These are phyloP conservation scores for Pomacea canaliculata DNA, from an alignment of 2,888 invertebrate genomes.

Conservation along the genomic window DNA sequence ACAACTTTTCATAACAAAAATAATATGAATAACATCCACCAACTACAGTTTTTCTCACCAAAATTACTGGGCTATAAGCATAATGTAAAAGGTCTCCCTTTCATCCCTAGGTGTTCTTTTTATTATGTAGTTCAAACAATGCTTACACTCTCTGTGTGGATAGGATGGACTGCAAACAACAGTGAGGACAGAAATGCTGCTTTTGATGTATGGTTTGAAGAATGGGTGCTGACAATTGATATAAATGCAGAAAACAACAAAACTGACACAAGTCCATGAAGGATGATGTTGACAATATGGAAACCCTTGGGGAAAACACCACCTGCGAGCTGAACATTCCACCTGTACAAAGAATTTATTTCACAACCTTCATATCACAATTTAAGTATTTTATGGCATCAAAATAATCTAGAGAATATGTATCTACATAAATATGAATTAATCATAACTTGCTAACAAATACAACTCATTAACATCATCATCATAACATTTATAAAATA, in stretches of 20 bases:
- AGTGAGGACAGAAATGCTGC: constrained; percentile 76
- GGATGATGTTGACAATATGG: constrained; percentile 82
- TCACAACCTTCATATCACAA: not conserved
- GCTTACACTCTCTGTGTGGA: constrained; percentile 89
- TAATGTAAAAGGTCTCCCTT: too few species aligned
- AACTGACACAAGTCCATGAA: constrained; percentile 78
- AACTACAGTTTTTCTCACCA: too few species aligned
- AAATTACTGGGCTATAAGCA: too few species aligned
- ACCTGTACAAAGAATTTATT: constrained; percentile 55
- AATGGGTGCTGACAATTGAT: constrained; percentile 46
- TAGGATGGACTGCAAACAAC: constrained; percentile 90
- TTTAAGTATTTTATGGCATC: not conserved
- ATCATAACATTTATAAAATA: too few species aligned
- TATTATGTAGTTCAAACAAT: not conserved
- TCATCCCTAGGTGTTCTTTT: too few species aligned
- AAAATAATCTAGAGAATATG: not conserved
- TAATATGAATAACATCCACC: too few species aligned
- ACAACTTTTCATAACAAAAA: too few species aligned
- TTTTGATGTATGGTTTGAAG: constrained; percentile 29
- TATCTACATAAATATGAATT: not conserved
- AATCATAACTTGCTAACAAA: not conserved
- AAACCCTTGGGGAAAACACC: constrained; percentile 74
- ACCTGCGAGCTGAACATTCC: constrained; percentile 76
- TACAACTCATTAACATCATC: not conserved
- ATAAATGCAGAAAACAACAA: constrained; percentile 73